phyloP scores from a whole-genome alignment of 2,113 vertebrate genomes.

The Geothlypis trichas region DNA sequence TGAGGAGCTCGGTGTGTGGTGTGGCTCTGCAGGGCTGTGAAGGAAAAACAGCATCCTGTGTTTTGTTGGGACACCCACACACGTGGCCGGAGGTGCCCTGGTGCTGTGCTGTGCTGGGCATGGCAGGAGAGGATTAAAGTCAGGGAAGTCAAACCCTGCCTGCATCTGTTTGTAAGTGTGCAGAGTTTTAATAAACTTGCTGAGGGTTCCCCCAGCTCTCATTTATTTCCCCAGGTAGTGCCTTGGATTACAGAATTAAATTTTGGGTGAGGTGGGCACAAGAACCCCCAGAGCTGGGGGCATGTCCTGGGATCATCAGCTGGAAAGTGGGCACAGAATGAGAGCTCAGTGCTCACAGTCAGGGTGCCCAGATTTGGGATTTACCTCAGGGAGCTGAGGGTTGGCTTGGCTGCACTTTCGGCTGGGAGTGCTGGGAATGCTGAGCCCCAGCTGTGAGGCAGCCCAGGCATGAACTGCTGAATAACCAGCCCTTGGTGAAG shows the following conservation, averaged over 20 bases:
- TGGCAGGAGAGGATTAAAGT: neutral
- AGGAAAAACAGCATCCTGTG: neutral
- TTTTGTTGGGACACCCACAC: neutral
- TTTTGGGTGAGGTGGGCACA: neutral
- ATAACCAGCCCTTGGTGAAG: neutral
- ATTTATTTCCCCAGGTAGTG: rapidly evolving
- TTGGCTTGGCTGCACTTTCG: neutral
- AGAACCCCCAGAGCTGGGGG: neutral
- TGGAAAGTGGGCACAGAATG: neutral
- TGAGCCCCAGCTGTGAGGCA: neutral
- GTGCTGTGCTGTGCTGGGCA: neutral
- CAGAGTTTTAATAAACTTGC: neutral
- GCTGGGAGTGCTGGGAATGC: neutral
- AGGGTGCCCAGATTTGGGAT: rapidly evolving
- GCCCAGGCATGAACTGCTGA: neutral
- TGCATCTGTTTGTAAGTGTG: neutral
- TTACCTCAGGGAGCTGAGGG: rapidly evolving
- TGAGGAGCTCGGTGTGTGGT: neutral
- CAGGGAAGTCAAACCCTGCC: neutral
- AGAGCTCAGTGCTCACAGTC: neutral
- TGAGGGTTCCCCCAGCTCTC: neutral
- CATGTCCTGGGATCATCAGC: neutral
- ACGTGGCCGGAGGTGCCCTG: neutral
- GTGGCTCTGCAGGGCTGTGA: neutral
- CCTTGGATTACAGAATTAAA: neutral